These are phyloP conservation scores for Dendrolimus punctatus DNA, from an alignment of 1,140 invertebrate genomes.

Conservation along the genomic window DNA sequence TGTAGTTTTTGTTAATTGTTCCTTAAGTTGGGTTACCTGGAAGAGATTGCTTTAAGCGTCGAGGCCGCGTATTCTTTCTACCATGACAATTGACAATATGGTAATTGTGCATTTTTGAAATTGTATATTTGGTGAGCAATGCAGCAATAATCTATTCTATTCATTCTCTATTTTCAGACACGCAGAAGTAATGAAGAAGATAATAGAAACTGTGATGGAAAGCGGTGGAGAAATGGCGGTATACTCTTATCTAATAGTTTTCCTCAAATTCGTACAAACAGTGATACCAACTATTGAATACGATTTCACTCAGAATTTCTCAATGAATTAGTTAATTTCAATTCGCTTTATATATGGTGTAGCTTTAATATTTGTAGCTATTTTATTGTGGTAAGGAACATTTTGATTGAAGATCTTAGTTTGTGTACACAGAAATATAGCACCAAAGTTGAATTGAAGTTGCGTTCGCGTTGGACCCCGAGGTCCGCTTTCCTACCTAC, in stretches of 20 bases:
- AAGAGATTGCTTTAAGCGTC: too few relatives aligned
- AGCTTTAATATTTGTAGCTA: background rate
- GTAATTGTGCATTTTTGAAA: too few relatives aligned
- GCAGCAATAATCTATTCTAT: background rate
- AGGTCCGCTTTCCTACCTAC: too few relatives aligned
- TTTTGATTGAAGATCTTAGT: background rate
- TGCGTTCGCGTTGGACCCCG: too few relatives aligned
- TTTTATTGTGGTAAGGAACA: slow-evolving; percentile 1
- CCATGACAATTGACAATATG: too few relatives aligned
- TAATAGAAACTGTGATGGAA: slow-evolving; percentile 97
- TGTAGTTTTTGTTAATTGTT: too few relatives aligned
- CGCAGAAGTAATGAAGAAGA: slow-evolving; percentile 99
- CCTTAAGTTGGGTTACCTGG: too few relatives aligned
- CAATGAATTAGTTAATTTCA: slow-evolving; percentile 72
- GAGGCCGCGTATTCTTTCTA: too few relatives aligned
- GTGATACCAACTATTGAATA: slow-evolving; percentile 99
- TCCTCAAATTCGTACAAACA: slow-evolving; percentile 99
- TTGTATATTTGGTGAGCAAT: background rate
- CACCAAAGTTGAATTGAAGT: too few relatives aligned
- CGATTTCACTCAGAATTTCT: slow-evolving; percentile 98
- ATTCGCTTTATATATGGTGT: background rate
- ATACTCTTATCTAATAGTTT: slow-evolving; percentile 98
- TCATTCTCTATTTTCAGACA: slow-evolving; percentile 78
- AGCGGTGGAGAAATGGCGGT: slow-evolving; percentile 97
- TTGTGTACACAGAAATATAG: too few relatives aligned